phyloP scores from a whole-genome alignment of 2,113 vertebrate species.

The Smithornis capensis region DNA sequence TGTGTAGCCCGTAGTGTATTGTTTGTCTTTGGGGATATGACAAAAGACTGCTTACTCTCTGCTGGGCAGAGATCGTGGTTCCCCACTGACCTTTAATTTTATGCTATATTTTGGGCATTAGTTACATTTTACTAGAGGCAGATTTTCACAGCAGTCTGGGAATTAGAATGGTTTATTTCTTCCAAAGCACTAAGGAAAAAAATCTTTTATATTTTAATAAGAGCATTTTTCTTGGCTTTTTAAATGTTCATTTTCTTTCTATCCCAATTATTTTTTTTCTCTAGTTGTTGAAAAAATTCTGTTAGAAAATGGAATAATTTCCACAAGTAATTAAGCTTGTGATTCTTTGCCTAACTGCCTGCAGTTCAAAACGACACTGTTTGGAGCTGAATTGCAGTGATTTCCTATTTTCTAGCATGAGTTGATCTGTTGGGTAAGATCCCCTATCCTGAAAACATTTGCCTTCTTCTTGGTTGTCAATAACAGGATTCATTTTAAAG shows the following conservation, averaged over 20 bases:
- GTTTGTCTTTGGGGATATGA: neutral
- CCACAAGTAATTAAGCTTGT: neutral
- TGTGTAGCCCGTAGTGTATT: neutral
- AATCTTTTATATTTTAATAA: neutral
- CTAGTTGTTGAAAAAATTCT: neutral
- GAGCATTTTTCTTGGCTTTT: neutral
- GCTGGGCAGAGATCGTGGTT: constrained; percentile 1
- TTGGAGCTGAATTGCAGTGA: neutral
- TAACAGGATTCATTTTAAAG: neutral
- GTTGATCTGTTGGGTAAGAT: neutral
- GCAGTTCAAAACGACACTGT: neutral
- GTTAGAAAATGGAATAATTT: neutral
- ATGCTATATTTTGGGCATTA: neutral
- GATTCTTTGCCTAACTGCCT: neutral
- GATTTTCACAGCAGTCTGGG: constrained; percentile 7
- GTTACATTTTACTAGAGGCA: constrained; percentile 6
- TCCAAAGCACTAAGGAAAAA: neutral
- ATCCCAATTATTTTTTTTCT: neutral
- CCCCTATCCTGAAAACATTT: neutral
- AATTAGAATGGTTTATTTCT: constrained; percentile 35
- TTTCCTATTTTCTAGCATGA: neutral
- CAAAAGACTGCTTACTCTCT: neutral
- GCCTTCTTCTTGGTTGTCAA: neutral
- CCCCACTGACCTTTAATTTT: constrained; percentile 45
- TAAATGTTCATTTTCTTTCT: neutral